These are phyloP conservation scores for Temnopleurus reevesii DNA, from an alignment of 53 echinoderm and acorn worm species.

Conservation along the genomic window DNA sequence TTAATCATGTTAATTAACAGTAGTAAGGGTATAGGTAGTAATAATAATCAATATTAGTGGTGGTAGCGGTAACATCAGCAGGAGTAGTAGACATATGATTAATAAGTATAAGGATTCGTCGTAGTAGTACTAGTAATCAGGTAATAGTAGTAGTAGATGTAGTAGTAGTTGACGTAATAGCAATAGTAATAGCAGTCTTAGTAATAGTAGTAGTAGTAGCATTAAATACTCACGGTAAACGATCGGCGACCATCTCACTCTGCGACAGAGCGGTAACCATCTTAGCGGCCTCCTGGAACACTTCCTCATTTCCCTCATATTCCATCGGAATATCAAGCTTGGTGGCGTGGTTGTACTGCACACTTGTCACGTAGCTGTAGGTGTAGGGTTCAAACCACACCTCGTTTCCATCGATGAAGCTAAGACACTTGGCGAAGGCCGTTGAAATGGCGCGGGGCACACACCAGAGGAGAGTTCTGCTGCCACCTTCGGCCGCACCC, in stretches of 20 bases:
- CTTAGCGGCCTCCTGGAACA: not conserved
- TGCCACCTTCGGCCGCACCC: not conserved
- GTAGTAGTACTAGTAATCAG: too few species aligned
- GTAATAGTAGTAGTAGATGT: too few species aligned
- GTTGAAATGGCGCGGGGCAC: not conserved
- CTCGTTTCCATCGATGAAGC: not conserved
- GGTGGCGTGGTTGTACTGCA: not conserved
- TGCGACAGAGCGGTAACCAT: not conserved
- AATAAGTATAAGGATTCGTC: too few species aligned
- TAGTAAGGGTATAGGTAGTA: too few species aligned
- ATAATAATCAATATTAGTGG: too few species aligned
- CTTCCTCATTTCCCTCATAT: not conserved
- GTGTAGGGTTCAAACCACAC: not conserved
- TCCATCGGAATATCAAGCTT: not conserved
- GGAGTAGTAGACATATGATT: too few species aligned
- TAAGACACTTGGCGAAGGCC: not conserved
- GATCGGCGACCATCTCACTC: not conserved
- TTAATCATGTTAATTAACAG: too few species aligned
- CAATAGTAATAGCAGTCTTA: too few species aligned
- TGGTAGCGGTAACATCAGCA: too few species aligned
- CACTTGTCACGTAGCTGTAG: not conserved
- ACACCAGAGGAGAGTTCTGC: not conserved
- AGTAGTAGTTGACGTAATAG: too few species aligned
- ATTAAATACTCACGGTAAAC: not conserved
- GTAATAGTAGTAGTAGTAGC: too few species aligned